Base-by-base conservation (phyloP, 2,888 invertebrate species). In the Aphrophora alni region DNA sequence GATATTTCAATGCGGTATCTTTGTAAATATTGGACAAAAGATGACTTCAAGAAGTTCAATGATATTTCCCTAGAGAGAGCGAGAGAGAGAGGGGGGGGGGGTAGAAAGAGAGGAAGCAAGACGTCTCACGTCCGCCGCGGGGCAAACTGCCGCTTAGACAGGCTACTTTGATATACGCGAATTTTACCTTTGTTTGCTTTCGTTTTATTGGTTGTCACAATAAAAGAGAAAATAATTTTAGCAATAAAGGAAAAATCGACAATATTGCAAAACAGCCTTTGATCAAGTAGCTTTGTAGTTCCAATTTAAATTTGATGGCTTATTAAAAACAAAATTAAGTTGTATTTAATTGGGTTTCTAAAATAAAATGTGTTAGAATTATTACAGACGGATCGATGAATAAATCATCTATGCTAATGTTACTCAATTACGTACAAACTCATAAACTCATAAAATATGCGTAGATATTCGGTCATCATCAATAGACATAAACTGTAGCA, bases 11-110 rank as follows among this genome's bases (percentile, higher is more conserved):
- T 44, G 59, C 4, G 59, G 21, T 59, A 21, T 59, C 59, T 59
- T 59, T 59, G 59, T 59, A 59, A 59, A 59, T 59, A 59, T 59
- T 59, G 59, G 59, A 59, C 59, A 59, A 59, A 59, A 59, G 59
- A 59, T 59, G n/a, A 59, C 21, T 59, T n/a, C 12, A 59, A 21
- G 59, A 59, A 59, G 59, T 59, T 59, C 59, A 59, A n/a, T 59
- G 59, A 59, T 59, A 59, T 59, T 59, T 59, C 59, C 59, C 59
- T 21, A 14, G 21, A 14, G 59, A 59, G 21, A 8, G 21, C 12
- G 10, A 59, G 21, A 8, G 21, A 59, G 10, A 1, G 44, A 14
- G 44, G 17, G 44, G 33, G 44, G 14, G 14, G 44, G 14, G n/a
- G 59, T 21, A 59, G 59, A 4, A 59, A 59, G 21, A 17, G 44